Percentiles rank a stretch among this genome's conserved stretches.
These are phyloP conservation scores for Eptatretus atami DNA, from an alignment of 2,797 vertebrate species.

Conservation along the genomic window DNA sequence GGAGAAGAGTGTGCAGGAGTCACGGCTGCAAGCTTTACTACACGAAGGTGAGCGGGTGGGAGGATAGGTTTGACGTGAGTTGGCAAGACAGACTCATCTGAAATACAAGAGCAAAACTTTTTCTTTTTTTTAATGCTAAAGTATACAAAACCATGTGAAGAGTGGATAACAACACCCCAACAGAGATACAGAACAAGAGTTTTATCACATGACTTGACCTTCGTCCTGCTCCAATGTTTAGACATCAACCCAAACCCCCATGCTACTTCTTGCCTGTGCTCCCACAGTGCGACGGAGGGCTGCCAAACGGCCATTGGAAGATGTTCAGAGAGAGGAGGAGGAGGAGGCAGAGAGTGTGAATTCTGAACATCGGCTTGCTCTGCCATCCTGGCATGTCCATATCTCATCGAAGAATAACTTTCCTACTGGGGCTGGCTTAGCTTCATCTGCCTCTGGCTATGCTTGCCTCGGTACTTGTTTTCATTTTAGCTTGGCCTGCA, in stretches of 20 bases:
- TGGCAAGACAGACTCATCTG: no score
- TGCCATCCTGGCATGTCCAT: slow-evolving; percentile 38
- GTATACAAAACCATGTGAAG: no score
- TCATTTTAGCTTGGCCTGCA: background rate
- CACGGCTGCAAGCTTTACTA: slow-evolving; percentile 53
- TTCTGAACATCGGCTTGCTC: slow-evolving; percentile 9
- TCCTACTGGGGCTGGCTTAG: slow-evolving; percentile 63
- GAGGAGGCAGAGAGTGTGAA: slow-evolving; percentile 9
- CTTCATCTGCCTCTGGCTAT: slow-evolving; percentile 65
- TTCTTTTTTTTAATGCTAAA: no score
- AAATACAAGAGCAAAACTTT: no score
- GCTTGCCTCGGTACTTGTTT: slow-evolving; percentile 45
- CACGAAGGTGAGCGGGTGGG: slow-evolving; percentile 28
- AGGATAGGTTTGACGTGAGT: background rate
- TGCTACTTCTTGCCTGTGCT: background rate
- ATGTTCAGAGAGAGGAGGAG: background rate
- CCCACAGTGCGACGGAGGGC: slow-evolving; percentile 37
- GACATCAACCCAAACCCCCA: no score
- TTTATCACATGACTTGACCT: no score
- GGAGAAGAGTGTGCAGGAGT: slow-evolving; percentile 32
- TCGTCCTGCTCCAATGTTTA: no score
- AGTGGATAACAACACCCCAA: no score
- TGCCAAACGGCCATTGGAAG: slow-evolving; percentile 21
- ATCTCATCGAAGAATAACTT: slow-evolving; percentile 68
- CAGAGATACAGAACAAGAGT: no score